Conservation (phyloP, 2,888 invertebrate genomes). For the Crematogaster levior region DNA sequence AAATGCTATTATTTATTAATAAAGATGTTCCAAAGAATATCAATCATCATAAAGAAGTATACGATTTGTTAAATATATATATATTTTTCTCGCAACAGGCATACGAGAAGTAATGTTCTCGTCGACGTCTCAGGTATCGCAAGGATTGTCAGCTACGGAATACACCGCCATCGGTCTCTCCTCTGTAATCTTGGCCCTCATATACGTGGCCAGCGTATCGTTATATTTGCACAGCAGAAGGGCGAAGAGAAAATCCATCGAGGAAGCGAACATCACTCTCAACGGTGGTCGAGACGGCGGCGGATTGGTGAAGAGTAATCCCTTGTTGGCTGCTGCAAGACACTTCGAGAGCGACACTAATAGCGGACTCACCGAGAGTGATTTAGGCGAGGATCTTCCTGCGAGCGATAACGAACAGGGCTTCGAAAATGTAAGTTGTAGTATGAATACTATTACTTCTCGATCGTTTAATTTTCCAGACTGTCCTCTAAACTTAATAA, state of each 20-base stretch:
- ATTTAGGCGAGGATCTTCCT: constrained; percentile 79
- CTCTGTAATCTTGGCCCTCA: constrained; percentile 93
- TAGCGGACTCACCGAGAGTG: constrained; percentile 80
- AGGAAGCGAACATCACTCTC: constrained; percentile 83
- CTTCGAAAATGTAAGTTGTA: constrained; percentile 79
- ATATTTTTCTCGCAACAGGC: constrained; percentile 86
- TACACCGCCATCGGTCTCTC: constrained; percentile 94
- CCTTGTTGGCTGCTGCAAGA: constrained; percentile 88
- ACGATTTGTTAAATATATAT: background rate
- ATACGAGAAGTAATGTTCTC: constrained; percentile 93
- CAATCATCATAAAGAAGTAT: background rate
- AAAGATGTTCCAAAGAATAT: background rate
- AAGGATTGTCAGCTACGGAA: constrained; percentile 91
- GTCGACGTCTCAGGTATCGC: constrained; percentile 86
- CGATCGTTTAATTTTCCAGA: background rate
- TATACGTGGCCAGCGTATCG: constrained; percentile 95
- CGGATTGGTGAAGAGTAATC: constrained; percentile 93
- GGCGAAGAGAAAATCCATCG: constrained; percentile 85
- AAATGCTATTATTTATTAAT: background rate
- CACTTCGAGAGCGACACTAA: constrained; percentile 87
- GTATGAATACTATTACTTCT: background rate
- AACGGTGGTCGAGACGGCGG: constrained; percentile 87
- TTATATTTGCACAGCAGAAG: constrained; percentile 93
- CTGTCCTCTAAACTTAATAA: background rate
- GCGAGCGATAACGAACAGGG: constrained; percentile 79